Percentiles rank a stretch among this genome's conserved stretches.
Conservation (phyloP, 92 coral and sea anemone genomes). For the Plumapathes pennacea region DNA sequence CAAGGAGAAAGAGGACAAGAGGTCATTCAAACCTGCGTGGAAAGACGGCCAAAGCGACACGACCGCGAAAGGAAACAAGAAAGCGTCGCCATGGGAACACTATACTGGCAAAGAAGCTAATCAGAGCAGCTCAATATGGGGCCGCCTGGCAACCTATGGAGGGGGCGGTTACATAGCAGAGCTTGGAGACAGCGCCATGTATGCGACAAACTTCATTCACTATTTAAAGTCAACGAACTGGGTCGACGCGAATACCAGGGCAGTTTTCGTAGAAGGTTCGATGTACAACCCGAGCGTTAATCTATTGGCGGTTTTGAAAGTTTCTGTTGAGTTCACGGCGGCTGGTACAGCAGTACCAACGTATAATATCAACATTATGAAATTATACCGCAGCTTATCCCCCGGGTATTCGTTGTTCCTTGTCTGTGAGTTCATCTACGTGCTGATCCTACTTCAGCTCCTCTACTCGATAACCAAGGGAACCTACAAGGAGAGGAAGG, state of each 20-base stretch:
- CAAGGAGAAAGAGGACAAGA: slow-evolving; percentile 1
- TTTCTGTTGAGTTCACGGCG: slow-evolving; percentile 5
- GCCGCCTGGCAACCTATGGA: slow-evolving; percentile 9
- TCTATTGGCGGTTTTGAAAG: slow-evolving; percentile 14
- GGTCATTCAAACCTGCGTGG: slow-evolving; percentile 26
- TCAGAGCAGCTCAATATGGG: slow-evolving; percentile 1
- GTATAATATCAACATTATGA: slow-evolving; percentile 10
- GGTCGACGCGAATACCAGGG: slow-evolving; percentile 22
- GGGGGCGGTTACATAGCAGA: slow-evolving; percentile 27
- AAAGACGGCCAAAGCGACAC: slow-evolving; percentile 1
- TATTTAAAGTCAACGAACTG: slow-evolving; percentile 10
- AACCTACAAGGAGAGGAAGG: slow-evolving; percentile 2
- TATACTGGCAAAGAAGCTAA: slow-evolving; percentile 13
- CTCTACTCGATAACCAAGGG: slow-evolving; percentile 7
- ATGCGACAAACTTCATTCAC: background rate
- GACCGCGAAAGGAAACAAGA: background rate
- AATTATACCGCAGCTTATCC: slow-evolving; percentile 5
- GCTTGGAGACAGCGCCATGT: slow-evolving; percentile 4
- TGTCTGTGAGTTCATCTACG: slow-evolving; percentile 18
- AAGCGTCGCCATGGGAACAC: slow-evolving; percentile 15
- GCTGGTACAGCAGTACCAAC: slow-evolving; percentile 12
- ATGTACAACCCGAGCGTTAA: slow-evolving; percentile 18
- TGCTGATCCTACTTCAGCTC: slow-evolving; percentile 12
- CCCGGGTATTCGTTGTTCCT: slow-evolving; percentile 12
- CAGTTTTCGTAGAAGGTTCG: slow-evolving; percentile 13